These are phyloP conservation scores for Aphis craccivora DNA, from an alignment of 1,140 invertebrate species.

Conservation along the genomic window DNA sequence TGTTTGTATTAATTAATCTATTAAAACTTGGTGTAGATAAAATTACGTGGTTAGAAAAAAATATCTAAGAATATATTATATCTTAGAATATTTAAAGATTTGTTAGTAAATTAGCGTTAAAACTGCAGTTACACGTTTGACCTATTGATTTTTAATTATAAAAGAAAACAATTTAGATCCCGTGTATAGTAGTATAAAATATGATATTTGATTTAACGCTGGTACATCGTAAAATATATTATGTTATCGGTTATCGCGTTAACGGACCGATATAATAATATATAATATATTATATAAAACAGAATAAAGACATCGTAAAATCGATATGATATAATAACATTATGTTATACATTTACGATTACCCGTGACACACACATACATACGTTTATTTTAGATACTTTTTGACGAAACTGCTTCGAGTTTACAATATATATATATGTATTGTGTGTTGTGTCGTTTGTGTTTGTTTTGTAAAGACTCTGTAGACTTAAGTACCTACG, in stretches of 20 bases:
- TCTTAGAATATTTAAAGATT: too few species aligned
- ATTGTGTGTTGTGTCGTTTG: background rate
- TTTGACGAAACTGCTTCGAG: background rate
- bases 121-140: background rate
- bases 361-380: background rate
- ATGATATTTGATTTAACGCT: background rate
- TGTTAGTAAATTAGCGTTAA: background rate
- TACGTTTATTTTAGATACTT: background rate
- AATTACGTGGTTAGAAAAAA: background rate
- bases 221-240: background rate
- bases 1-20: too few species aligned
- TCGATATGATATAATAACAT: background rate
- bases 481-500: background rate
- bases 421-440: background rate
- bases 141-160: background rate
- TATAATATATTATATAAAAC: background rate
- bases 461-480: constrained; percentile 2
- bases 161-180: background rate
- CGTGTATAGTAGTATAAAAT: background rate
- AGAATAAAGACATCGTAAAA: background rate
- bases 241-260: background rate
- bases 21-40: background rate
- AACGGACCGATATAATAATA: background rate
- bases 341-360: background rate
- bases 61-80: background rate